Evolutionary conservation across 2,888 invertebrate genomes (phyloP), one percentile per base, ranked within the genome.

Genomic region (Trisateles emortualis): DNA sequence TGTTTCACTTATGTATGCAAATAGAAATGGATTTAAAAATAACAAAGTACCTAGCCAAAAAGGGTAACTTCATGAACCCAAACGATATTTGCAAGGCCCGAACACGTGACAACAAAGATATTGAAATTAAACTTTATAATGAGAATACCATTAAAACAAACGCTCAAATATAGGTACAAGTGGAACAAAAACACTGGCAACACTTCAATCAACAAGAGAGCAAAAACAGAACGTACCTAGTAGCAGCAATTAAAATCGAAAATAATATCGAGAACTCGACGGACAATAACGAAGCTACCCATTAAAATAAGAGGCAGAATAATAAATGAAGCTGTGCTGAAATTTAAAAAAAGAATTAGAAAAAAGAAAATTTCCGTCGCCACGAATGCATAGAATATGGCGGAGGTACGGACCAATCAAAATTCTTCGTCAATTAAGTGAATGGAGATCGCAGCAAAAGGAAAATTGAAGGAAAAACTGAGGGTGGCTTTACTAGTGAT

Each of bases 341-440:
- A 88, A 87, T 84, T 82, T 76, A 81, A 82, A 84, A 78, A 77
- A 69, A 57, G 39, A 63, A 50, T 6, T 14, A 61, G 63, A 58
- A 68, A 64, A 63, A 63, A 65, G 66, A 70, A 75, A 76, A 77
- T 73, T 68, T 64, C 72, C 77, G 83, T 76, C 82, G 80, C 86
- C 82, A 79, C 83, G 86, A 87, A 88, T 88, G 90, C 90, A 89
- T 88, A 89, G 90, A 87, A 90, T 89, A 90, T 88, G 86, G 87
- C 87, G 85, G 78, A 78, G 78, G 76, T 79, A 80, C 81, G 73
- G 76, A 88, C 91, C 91, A 92, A 92, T 92, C 92, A 92, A 92
- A 92, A 92, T 92, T 90, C 90, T 85, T 88, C 90, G 90, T 89
- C 92, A 92, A 92, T 92, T 92, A 92, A 92, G 87, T 83, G 87